Evolutionary conservation across 2,888 invertebrate species (phyloP).

Genomic region (Clunio marinus): DNA sequence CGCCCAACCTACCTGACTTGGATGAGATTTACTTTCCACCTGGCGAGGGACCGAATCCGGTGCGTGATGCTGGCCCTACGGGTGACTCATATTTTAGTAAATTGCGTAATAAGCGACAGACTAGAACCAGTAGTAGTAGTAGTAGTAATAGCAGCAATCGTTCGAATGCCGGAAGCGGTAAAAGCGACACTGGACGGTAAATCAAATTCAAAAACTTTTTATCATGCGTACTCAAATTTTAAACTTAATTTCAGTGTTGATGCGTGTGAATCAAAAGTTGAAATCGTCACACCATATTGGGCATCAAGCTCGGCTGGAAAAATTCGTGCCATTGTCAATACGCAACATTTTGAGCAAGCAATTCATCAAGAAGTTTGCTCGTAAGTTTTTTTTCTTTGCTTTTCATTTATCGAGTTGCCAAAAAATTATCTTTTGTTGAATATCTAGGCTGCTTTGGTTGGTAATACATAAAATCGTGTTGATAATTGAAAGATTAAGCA

Average conservation of each 20-base stretch:
- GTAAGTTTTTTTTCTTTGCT: no score
- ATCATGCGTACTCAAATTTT: no score
- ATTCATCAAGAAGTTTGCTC: slow-evolving; percentile 93
- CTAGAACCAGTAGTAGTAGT: slow-evolving; percentile 46
- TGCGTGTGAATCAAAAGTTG: slow-evolving; percentile 86
- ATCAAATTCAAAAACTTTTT: no score
- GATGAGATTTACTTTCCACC: slow-evolving; percentile 46
- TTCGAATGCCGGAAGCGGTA: slow-evolving; percentile 46
- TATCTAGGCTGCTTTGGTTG: no score
- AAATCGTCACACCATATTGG: slow-evolving; percentile 92
- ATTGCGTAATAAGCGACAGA: slow-evolving; percentile 56
- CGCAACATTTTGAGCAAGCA: slow-evolving; percentile 91
- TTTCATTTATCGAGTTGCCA: no score
- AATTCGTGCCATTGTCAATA: slow-evolving; percentile 86
- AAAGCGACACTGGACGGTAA: slow-evolving; percentile 45
- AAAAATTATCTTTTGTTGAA: no score
- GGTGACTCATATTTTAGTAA: slow-evolving; percentile 57
- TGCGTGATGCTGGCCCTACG: slow-evolving; percentile 47
- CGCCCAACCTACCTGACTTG: slow-evolving; percentile 58
- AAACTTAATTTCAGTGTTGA: slow-evolving; percentile 69
- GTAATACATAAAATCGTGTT: no score
- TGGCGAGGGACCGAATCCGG: slow-evolving; percentile 51
- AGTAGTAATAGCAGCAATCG: slow-evolving; percentile 54
- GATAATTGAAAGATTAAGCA: no score
- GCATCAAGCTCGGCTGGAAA: slow-evolving; percentile 89